Evolutionary conservation across 2,113 vertebrate genomes (phyloP).

Genomic region (Tachycineta bicolor): DNA sequence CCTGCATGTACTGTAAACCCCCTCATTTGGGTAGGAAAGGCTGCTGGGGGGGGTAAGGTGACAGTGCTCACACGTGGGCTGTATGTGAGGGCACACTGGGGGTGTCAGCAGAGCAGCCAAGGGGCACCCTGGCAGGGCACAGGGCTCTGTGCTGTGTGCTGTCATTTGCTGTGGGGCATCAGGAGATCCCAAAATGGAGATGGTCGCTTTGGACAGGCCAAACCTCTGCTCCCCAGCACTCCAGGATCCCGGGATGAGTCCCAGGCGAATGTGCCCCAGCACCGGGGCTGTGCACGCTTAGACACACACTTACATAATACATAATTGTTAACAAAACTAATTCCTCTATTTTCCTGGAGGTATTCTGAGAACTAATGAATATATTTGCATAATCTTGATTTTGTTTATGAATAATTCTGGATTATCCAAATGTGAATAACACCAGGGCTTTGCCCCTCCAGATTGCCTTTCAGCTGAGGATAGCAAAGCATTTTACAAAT

Average conservation of each 20-base stretch:
- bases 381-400: constrained; percentile 63
- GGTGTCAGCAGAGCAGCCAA: neutral
- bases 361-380: constrained; percentile 52
- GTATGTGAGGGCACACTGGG: neutral
- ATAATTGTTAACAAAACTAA: constrained; percentile 55
- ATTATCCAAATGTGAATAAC: constrained; percentile 30
- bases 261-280: neutral
- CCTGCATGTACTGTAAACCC: accelerated
- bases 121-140: neutral
- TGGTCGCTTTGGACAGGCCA: neutral
- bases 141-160: neutral
- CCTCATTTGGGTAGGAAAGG: neutral
- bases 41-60: neutral
- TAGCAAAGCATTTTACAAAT: constrained; percentile 26
- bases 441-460: neutral
- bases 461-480: constrained; percentile 27
- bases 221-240: neutral
- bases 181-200: neutral
- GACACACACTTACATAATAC: neutral
- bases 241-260: neutral
- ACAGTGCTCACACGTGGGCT: accelerated
- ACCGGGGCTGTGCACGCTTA: neutral
- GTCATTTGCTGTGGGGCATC: accelerated
- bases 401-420: constrained; percentile 63
- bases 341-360: constrained; percentile 53